Conservation (phyloP, 2,888 invertebrate genomes). For the Caprella mutica region DNA sequence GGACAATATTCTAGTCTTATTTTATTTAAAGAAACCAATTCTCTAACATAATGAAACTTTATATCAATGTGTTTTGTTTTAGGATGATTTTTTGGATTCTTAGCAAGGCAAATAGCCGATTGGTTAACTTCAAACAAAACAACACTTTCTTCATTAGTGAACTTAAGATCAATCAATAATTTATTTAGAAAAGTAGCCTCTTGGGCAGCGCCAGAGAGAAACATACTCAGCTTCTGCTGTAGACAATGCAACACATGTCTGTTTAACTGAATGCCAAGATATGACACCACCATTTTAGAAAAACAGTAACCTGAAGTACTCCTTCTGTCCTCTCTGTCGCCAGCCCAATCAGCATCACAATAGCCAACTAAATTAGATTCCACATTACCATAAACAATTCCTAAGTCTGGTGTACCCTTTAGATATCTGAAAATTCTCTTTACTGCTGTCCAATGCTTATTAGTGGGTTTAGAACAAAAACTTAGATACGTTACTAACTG, state of each 20-base stretch:
- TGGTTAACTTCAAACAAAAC: constrained; percentile 28
- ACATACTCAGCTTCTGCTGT: constrained; percentile 34
- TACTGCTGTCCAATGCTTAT: constrained; percentile 32
- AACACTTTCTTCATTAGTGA: not conserved
- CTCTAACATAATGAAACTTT: constrained; percentile 23
- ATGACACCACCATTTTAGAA: constrained; percentile 20
- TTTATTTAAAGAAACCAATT: not conserved
- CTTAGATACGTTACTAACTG: constrained; percentile 23
- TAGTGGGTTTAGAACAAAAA: constrained; percentile 22
- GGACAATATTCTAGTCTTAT: not conserved
- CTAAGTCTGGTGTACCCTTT: constrained; percentile 18
- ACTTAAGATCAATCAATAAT: constrained; percentile 17
- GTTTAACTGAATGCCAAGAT: constrained; percentile 32
- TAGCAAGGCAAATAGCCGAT: constrained; percentile 20
- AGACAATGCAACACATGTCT: constrained; percentile 32
- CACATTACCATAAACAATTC: constrained; percentile 9
- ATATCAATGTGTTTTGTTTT: constrained; percentile 29
- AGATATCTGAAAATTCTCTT: constrained; percentile 30
- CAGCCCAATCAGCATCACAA: constrained; percentile 34
- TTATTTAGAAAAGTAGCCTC: constrained; percentile 32
- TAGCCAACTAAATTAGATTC: constrained; percentile 17
- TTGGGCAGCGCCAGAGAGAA: constrained; percentile 27
- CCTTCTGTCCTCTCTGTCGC: constrained; percentile 26
- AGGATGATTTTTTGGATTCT: constrained; percentile 13
- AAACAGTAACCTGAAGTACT: constrained; percentile 34